Percentiles rank a stretch among this genome's conserved stretches.
These are phyloP conservation scores for Lysandra coridon DNA, from an alignment of 2,888 invertebrate species.

Conservation along the genomic window DNA sequence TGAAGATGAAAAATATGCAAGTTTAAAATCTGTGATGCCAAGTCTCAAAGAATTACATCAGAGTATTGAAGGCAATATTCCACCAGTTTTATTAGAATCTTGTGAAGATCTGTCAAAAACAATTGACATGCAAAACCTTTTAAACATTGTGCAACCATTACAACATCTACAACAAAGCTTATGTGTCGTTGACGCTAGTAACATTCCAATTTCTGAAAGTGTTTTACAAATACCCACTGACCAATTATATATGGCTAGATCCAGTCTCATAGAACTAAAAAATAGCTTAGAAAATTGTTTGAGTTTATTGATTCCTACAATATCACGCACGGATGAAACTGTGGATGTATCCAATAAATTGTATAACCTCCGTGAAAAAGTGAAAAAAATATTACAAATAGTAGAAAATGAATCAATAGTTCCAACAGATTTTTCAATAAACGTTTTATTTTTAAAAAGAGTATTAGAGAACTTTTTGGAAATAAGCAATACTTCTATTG, in stretches of 20 bases:
- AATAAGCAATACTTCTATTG: slow-evolving; percentile 56
- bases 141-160: slow-evolving; percentile 64
- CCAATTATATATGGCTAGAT: slow-evolving; percentile 58
- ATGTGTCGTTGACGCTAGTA: slow-evolving; percentile 59
- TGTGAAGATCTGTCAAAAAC: slow-evolving; percentile 51
- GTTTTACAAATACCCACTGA: slow-evolving; percentile 61
- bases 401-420: slow-evolving; percentile 42
- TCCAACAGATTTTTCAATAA: slow-evolving; percentile 35
- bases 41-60: slow-evolving; percentile 57
- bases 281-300: slow-evolving; percentile 59
- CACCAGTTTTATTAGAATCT: slow-evolving; percentile 62
- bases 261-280: slow-evolving; percentile 60
- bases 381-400: slow-evolving; percentile 55
- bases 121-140: slow-evolving; percentile 54
- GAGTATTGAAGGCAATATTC: slow-evolving; percentile 61
- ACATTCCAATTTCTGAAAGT: slow-evolving; percentile 69
- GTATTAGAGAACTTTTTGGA: slow-evolving; percentile 54
- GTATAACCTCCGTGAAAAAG: slow-evolving; percentile 53
- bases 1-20: slow-evolving; percentile 61
- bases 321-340: slow-evolving; percentile 57
- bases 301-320: slow-evolving; percentile 56
- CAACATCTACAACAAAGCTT: slow-evolving; percentile 63
- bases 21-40: slow-evolving; percentile 58
- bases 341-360: slow-evolving; percentile 63
- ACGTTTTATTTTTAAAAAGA: slow-evolving; percentile 48